Base-by-base conservation (phyloP, 2,113 vertebrate species). In the Promerops cafer region DNA sequence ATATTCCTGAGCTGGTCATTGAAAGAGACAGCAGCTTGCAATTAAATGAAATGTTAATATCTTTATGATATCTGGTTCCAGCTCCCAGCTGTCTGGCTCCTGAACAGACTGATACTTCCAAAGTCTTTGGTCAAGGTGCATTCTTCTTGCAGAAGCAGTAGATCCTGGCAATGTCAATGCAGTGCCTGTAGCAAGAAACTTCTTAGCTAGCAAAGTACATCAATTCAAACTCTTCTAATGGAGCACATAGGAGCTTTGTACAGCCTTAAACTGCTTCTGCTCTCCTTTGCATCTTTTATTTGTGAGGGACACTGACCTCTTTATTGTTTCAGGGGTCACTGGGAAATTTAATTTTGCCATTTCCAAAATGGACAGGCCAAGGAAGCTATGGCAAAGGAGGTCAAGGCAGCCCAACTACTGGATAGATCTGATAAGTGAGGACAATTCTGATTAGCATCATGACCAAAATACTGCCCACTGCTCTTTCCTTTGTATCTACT, bases 381-480 rank as follows among this genome's bases (percentile, higher is more conserved):
- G 28, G 45, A 13, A 77, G 17, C 23, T n/a, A 3, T 1, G 4
- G 65, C 18, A 82, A 77, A 70, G 42, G 19, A 75, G 30, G 7
- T 37, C n/a, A 4, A 3, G 50, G 10, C n/a, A 44, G 11, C 10
- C 13, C 50, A 66, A 6, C 35, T 50, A 10, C 68, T 2, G 1
- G 12, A 16, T 21, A 89, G 24, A 52, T 64, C 64, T 56, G 27
- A 44, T 44, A 39, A 71, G 7, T 0, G 0, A 56, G 22, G 26
- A 64, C 24, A 81, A 77, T 40, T 81, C 68, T 65, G 40, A 77
- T 24, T 16, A 81, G 24, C 24, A 91, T 9, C 52, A 39, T 18
- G 22, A 54, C 16, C 23, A 68, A 81, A 83, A 65, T 4, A 22
- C 19, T 65, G 26, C 37, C 19, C 54, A 10, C 33, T 60, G 37